Evolutionary conservation across 30 jellyfish, hydroid and myxozoan species (phyloP).

Genomic region (Rhopilema esculentum): DNA sequence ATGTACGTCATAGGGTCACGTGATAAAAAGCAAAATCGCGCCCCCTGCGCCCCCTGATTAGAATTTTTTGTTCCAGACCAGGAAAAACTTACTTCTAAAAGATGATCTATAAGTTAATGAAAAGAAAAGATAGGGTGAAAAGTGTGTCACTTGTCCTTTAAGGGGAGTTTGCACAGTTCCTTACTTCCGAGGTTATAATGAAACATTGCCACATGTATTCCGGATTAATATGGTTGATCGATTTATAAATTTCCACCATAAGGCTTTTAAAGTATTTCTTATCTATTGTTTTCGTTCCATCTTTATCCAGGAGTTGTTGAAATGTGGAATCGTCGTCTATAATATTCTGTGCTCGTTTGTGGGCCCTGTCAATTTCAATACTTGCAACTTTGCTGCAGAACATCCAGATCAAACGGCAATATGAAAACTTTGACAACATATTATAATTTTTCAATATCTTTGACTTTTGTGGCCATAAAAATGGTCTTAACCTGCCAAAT

Average conservation of each 20-base stretch:
- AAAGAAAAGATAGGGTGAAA: too few relatives aligned
- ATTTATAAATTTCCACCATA: constrained; percentile 39
- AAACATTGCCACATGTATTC: constrained; percentile 42
- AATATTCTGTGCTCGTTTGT: constrained; percentile 33
- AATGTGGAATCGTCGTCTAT: constrained; percentile 46
- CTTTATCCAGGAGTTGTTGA: constrained; percentile 20
- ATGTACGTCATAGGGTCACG: too few relatives aligned
- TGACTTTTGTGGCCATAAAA: background rate
- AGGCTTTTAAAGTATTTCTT: constrained; percentile 34
- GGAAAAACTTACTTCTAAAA: too few relatives aligned
- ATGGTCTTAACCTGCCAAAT: constrained; percentile 13
- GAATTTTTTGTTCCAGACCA: too few relatives aligned
- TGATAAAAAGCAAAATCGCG: too few relatives aligned
- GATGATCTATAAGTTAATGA: too few relatives aligned
- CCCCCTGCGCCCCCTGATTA: too few relatives aligned
- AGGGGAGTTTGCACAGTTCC: too few relatives aligned
- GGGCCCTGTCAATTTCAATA: constrained; percentile 23
- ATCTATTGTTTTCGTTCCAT: constrained; percentile 28
- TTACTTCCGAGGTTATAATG: too few relatives aligned
- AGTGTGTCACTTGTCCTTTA: too few relatives aligned
- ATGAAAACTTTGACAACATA: constrained; percentile 14
- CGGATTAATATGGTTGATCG: constrained; percentile 42
- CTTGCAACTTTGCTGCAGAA: constrained; percentile 43
- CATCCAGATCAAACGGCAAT: constrained; percentile 22
- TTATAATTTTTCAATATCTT: background rate